These are phyloP conservation scores for Ictidomys tridecemlineatus DNA, from an alignment of 2,113 vertebrate genomes.

Conservation along the genomic window DNA sequence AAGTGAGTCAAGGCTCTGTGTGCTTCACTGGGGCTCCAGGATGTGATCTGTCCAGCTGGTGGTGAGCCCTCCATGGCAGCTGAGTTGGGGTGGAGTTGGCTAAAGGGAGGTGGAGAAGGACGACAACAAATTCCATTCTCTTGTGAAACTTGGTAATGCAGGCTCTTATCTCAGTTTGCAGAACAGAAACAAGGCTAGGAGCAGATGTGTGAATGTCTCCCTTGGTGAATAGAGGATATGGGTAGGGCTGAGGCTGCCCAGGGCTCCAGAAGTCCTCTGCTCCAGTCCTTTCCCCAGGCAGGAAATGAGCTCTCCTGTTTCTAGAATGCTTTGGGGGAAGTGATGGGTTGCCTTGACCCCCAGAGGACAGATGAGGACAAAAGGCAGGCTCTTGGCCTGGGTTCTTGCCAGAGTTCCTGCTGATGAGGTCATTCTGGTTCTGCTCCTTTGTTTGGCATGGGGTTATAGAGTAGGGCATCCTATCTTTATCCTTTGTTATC, in stretches of 20 bases:
- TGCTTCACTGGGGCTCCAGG: background rate
- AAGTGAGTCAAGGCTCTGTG: background rate
- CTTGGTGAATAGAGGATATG: background rate
- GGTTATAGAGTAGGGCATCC: background rate
- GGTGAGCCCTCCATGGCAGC: background rate
- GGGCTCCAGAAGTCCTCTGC: background rate
- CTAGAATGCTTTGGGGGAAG: background rate
- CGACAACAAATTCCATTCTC: background rate
- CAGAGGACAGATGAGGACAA: background rate
- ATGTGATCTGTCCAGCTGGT: background rate
- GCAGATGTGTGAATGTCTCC: background rate
- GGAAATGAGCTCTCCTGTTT: background rate
- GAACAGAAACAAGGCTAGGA: background rate
- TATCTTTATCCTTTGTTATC: background rate
- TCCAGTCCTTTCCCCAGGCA: background rate
- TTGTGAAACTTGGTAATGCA: constrained; percentile 37
- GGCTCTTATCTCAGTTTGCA: background rate
- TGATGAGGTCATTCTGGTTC: background rate
- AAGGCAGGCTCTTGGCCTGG: background rate
- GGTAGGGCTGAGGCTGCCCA: background rate
- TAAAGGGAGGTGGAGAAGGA: background rate
- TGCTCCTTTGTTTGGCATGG: background rate
- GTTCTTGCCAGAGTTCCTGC: background rate
- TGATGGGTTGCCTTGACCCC: background rate
- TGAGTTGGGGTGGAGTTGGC: background rate